Base-by-base conservation (phyloP, 2,888 invertebrate genomes). In the Platypus cylindrus region DNA sequence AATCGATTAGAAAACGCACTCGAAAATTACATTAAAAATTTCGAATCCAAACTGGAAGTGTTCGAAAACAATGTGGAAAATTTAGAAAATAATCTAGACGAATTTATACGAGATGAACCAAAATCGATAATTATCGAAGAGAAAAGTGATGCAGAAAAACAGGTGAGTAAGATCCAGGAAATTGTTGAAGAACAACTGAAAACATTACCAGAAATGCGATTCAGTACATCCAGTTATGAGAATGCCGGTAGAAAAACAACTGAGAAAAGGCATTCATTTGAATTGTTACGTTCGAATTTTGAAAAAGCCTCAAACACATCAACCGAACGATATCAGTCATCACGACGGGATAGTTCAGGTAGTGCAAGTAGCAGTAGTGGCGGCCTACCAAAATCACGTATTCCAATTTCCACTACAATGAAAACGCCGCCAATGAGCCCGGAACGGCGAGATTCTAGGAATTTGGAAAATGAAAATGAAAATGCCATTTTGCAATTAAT, bases 221-320 rank as follows among this genome's bases (percentile, higher is more conserved):
- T 75, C 56, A 66, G 72, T 13, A 74, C 74, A 17, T 70, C 74
- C 0, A 74, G 73, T 8, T 74, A 74, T 50, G 73, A 74, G 63
- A 64, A 67, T 45, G 9, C 13, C n/a, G 32, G 22, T 5, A 28
- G 38, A 43, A 68, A 67, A 43, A 66, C 68, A 1, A 70, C 72
- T 26, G 72, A 71, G 49, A 64, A 73, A 46, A 62, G 73, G 45
- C 52, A 70, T 13, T 72, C 74, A 8, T 72, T 55, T 59, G 65
- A 65, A 47, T 50, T 62, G 26, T 46, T 65, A 17, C 55, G 63
- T n/a, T 64, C 64, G 12, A 65, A 64, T 46, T 65, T 65, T 38
- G 65, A 65, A 42, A 62, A 59, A 43, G 23, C 36, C 3, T 29
- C 40, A 3, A 30, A 15, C 15, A 35, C 32, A 7, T 50, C 45